Evolutionary conservation across 2,888 invertebrate genomes (phyloP), one percentile per base, ranked within the genome.

Genomic region (Plemyria rubiginata): DNA sequence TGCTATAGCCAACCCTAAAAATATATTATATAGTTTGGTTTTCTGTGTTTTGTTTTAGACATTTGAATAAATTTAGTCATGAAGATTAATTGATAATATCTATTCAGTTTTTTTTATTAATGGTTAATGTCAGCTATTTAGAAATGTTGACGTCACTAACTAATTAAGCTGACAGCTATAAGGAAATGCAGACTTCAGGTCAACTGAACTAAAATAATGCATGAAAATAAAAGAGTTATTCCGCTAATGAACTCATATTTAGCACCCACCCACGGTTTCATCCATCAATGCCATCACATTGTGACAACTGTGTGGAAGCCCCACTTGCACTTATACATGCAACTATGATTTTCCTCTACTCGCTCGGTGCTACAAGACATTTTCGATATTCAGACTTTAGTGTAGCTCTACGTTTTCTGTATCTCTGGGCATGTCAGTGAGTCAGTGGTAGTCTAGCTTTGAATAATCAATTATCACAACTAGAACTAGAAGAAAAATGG

Each of bases 191-290:
- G 22, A 16, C 28, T 55, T 38, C 15, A 48, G 55, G 55, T 49
- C 40, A 50, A 38, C 46, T 60, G 11, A 51, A 54, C 41, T 60
- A 43, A 54, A 54, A 48, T 40, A 54, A 16, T 11, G 38, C n/a
- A 32, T 29, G 13, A 12, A 50, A 45, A 28, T 28, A 16, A 43
- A 55, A 48, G 63, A 60, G 67, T 50, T 64, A 38, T 51, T 61
- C 51, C 48, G 58, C 46, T 64, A 62, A 58, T 62, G 62, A 62
- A 62, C 46, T 51, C 60, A 55, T 56, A 56, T 65, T 71, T 66
- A 60, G 64, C 59, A 56, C 54, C 58, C 61, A 58, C 61, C 54
- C 64, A 52, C 40, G 38, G 45, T 13, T 51, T 43, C 53, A 52
- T 62, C 57, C 49, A 55, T 62, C 62, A 60, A 40, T 54, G 64